A percentile compares a stretch with the other conserved stretches of the same genome.
Conservation (phyloP, 2,888 invertebrate genomes). For the Sinodicranocentrus sp. region DNA sequence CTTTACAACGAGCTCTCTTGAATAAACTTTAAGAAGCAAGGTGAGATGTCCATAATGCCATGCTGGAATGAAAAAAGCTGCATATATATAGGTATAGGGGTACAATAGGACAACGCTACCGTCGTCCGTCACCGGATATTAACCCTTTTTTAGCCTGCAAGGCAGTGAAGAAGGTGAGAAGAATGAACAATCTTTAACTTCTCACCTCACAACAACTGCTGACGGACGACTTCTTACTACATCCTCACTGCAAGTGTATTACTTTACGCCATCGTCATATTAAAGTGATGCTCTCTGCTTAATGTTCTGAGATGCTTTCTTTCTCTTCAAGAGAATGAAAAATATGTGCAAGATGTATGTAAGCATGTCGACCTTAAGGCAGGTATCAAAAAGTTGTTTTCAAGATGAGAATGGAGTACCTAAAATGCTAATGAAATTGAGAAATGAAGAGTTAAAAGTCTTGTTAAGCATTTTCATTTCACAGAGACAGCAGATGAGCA, state of each 20-base stretch:
- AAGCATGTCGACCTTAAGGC: not conserved
- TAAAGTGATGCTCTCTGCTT: no score
- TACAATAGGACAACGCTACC: conserved; percentile 16
- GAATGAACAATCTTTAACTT: not conserved
- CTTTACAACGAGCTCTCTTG: no score
- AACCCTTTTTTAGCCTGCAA: conserved; percentile 40
- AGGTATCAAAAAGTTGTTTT: conserved; percentile 44
- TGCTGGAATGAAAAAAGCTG: conserved; percentile 20
- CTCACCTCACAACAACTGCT: no score
- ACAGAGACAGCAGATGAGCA: not conserved
- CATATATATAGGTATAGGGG: conserved; percentile 36
- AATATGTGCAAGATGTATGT: not conserved
- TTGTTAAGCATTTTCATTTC: conserved; percentile 23
- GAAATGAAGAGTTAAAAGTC: conserved; percentile 28
- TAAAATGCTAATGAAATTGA: conserved; percentile 44
- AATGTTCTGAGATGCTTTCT: conserved; percentile 1
- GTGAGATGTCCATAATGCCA: not conserved
- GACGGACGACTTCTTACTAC: no score
- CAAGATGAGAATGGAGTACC: conserved; percentile 16
- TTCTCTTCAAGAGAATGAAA: conserved; percentile 19
- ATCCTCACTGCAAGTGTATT: no score
- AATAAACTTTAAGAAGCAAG: not conserved
- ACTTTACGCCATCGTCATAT: no score
- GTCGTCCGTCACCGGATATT: conserved; percentile 37
- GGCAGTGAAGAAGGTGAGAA: conserved; percentile 12